These are phyloP conservation scores for Gymnarchus niloticus DNA, from an alignment of 2,113 vertebrate species.

Conservation along the genomic window DNA sequence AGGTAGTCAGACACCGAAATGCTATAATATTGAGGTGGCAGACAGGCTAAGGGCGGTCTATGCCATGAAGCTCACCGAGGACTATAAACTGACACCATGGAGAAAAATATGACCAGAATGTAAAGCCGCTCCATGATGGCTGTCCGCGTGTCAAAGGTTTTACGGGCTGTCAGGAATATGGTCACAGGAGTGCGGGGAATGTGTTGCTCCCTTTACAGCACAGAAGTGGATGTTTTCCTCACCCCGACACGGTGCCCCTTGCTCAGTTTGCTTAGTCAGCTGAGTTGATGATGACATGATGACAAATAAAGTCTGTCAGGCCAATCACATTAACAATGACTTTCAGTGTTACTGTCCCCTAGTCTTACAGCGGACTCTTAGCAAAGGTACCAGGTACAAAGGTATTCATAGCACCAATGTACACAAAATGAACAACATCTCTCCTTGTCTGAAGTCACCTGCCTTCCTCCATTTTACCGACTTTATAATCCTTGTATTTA, in stretches of 20 bases:
- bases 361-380: neutral
- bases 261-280: neutral
- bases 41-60: neutral
- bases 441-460: neutral
- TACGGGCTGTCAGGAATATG: neutral
- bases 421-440: neutral
- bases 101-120: slow-evolving; percentile 24
- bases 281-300: neutral
- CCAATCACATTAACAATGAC: neutral
- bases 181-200: neutral
- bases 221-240: neutral
- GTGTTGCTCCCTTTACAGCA: no score
- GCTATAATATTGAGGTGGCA: slow-evolving; percentile 15
- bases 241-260: neutral
- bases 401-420: neutral
- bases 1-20: slow-evolving; percentile 20
- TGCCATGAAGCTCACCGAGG: neutral
- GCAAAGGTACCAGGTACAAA: neutral
- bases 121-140: slow-evolving; percentile 17
- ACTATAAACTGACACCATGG: slow-evolving; percentile 24
- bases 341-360: neutral
- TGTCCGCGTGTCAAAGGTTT: neutral
- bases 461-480: no score
- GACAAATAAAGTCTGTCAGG: neutral
- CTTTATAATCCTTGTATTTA: no score